Evolutionary conservation across 2,888 invertebrate genomes (phyloP).

Genomic region (Torymus texanus): DNA sequence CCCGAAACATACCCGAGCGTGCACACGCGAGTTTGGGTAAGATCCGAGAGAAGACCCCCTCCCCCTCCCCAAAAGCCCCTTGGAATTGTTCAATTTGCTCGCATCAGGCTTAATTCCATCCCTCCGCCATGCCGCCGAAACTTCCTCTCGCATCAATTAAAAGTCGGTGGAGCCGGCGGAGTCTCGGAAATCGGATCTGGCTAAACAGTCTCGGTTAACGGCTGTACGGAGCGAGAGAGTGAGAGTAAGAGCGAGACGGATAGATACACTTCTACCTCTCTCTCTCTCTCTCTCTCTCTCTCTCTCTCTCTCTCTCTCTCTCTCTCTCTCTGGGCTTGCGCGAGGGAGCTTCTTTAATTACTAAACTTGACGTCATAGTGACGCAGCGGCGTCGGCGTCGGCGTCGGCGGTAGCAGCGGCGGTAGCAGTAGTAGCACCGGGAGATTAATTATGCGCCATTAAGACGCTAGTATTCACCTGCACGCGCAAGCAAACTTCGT

Average conservation of each 20-base stretch:
- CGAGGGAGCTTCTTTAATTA: slow-evolving; percentile 46
- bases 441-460: slow-evolving; percentile 56
- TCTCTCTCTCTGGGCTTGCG: not conserved
- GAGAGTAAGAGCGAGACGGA: not conserved
- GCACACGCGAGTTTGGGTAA: too few relatives aligned
- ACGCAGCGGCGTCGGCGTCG: slow-evolving; percentile 33
- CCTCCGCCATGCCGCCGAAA: not conserved
- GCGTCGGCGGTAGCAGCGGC: slow-evolving; percentile 23
- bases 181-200: slow-evolving; percentile 40
- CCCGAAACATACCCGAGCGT: too few relatives aligned
- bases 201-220: slow-evolving; percentile 19
- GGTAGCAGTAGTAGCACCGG: slow-evolving; percentile 25
- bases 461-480: slow-evolving; percentile 54
- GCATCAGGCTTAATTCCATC: slow-evolving; percentile 24
- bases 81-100: slow-evolving; percentile 23
- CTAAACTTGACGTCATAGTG: slow-evolving; percentile 51
- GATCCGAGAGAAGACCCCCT: not conserved
- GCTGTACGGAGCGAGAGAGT: too few relatives aligned
- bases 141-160: slow-evolving; percentile 32
- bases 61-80: not conserved
- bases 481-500: slow-evolving; percentile 50
- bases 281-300: too few relatives aligned
- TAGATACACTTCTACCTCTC: not conserved
- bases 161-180: slow-evolving; percentile 7
- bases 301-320: too few relatives aligned